Evolutionary conservation across 2,113 vertebrate species (phyloP).

Genomic region (Bufo gargarizans): DNA sequence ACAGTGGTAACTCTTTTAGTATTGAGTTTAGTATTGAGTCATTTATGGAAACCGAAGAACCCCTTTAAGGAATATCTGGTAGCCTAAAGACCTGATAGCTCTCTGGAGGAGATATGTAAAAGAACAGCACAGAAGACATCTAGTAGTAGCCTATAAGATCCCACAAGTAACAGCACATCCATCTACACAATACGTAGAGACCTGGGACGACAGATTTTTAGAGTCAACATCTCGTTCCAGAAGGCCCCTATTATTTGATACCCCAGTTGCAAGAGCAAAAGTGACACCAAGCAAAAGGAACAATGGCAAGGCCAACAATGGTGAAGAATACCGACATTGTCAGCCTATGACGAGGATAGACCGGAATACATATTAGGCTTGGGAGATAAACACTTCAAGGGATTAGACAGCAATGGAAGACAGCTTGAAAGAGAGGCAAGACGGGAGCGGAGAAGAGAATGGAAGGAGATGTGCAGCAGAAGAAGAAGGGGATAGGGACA

Average conservation of each 20-base stretch:
- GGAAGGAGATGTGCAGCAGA: neutral
- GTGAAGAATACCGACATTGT: neutral
- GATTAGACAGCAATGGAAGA: slow-evolving; percentile 40
- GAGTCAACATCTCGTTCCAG: neutral
- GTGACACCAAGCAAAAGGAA: neutral
- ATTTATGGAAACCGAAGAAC: neutral
- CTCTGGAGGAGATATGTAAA: neutral
- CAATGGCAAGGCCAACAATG: neutral
- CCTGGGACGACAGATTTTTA: neutral
- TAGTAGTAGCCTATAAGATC: neutral
- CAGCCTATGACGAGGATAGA: neutral
- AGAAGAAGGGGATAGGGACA: slow-evolving; percentile 14
- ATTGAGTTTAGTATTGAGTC: neutral
- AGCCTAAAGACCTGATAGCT: neutral
- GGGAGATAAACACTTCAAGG: slow-evolving; percentile 42
- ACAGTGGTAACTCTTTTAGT: neutral
- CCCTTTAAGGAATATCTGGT: neutral
- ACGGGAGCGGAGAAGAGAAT: slow-evolving; percentile 10
- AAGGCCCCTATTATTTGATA: neutral
- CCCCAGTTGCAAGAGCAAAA: neutral
- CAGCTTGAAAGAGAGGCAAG: slow-evolving; percentile 23
- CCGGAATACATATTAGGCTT: slow-evolving; percentile 45
- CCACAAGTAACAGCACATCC: neutral
- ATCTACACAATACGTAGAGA: neutral
- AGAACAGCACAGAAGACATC: neutral